Percentiles rank a stretch among this genome's conserved stretches.
Evolutionary conservation across 2,797 vertebrate species (phyloP).

Genomic region (Poeciliopsis presidionis): DNA sequence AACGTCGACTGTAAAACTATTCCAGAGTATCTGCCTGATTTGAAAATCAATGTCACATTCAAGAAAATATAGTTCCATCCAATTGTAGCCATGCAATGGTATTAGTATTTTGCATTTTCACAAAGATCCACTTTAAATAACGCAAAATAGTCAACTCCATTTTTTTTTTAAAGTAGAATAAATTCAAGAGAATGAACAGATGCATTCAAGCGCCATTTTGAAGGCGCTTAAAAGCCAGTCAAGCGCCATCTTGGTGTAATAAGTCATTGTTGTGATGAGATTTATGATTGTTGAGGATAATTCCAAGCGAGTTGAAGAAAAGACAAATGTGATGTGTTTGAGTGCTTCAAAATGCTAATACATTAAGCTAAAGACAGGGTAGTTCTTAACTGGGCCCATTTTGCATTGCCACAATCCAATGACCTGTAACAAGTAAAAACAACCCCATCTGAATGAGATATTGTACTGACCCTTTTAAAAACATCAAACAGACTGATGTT

Average conservation of each 20-base stretch:
- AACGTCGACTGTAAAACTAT: not conserved
- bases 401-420: not conserved
- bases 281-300: not conserved
- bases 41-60: not conserved
- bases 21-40: not conserved
- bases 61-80: not conserved
- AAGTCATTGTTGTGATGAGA: not conserved
- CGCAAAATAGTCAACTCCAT: not conserved
- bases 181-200: not conserved
- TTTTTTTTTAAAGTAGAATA: not conserved
- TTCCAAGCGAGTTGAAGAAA: not conserved
- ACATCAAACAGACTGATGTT: conserved; percentile 64
- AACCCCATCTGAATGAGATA: conserved; percentile 3
- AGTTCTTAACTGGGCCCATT: not conserved
- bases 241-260: not conserved
- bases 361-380: not conserved
- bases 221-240: too few species aligned
- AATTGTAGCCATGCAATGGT: not conserved
- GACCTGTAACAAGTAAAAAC: conserved; percentile 1
- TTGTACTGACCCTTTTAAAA: conserved; percentile 42
- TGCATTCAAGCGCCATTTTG: too few species aligned
- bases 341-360: not conserved
- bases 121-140: not conserved
- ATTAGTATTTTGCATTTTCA: not conserved
- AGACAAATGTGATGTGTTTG: not conserved